Evolutionary conservation across 2,113 vertebrate species (phyloP).

Genomic region (Vicugna pacos): DNA sequence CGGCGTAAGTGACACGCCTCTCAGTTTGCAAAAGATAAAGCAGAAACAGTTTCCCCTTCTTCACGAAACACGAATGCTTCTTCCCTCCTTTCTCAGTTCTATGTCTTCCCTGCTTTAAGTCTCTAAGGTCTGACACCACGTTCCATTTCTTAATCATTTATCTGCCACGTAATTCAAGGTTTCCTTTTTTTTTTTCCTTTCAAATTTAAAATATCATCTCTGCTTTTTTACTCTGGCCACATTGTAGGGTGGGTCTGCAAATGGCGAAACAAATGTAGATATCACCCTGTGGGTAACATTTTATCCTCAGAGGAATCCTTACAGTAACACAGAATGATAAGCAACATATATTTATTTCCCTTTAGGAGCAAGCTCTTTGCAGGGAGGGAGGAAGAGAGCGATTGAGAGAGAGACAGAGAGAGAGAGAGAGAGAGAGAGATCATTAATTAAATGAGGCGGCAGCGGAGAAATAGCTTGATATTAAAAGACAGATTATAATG

Average conservation of each 20-base stretch:
- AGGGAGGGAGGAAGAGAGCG: background rate
- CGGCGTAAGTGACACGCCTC: background rate
- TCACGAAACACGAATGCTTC: background rate
- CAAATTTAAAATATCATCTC: background rate
- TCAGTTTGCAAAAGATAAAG: background rate
- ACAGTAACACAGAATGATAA: background rate
- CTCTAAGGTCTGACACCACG: background rate
- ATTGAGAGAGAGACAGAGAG: background rate
- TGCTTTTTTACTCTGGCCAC: background rate
- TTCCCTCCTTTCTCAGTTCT: background rate
- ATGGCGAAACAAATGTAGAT: background rate
- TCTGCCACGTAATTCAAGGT: background rate
- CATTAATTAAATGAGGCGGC: slow-evolving; percentile 30
- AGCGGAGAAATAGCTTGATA: slow-evolving; percentile 10
- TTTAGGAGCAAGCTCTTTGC: background rate
- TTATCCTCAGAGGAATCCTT: background rate
- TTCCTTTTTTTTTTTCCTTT: background rate
- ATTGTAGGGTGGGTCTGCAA: background rate
- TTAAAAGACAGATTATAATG: slow-evolving; percentile 26
- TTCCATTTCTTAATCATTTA: background rate
- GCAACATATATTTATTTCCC: background rate
- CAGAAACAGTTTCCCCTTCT: background rate
- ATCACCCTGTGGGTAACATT: background rate
- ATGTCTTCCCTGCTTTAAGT: background rate
- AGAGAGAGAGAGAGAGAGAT: background rate